Conservation (phyloP, 37 sponge, comb jelly and placozoan genomes). For the Geodia barretti region DNA sequence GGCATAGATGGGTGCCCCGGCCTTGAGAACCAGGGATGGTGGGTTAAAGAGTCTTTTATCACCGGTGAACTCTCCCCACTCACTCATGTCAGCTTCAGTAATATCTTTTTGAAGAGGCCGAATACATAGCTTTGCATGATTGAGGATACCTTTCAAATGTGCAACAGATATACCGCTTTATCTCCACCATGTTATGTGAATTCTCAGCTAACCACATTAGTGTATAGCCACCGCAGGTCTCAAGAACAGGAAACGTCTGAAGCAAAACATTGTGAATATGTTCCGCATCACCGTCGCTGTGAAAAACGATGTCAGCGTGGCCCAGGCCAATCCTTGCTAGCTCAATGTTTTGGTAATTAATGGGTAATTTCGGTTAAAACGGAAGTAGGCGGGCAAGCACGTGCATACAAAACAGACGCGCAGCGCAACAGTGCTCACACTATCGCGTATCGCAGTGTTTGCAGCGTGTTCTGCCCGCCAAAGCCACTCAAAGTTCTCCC, state of each 20-base stretch:
- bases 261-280: slow-evolving; percentile 5
- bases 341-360: slow-evolving; percentile 19
- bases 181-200: slow-evolving; percentile 18
- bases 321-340: slow-evolving; percentile 25
- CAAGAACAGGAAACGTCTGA: neutral
- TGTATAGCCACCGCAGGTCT: slow-evolving; percentile 20
- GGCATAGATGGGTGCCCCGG: no score
- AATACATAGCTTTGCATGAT: slow-evolving; percentile 22
- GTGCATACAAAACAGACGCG: no score
- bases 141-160: slow-evolving; percentile 29
- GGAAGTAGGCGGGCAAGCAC: no score
- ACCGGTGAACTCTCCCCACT: no score
- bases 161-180: slow-evolving; percentile 9
- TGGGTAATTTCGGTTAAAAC: no score
- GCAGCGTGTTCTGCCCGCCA: no score
- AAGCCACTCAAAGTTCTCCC: no score
- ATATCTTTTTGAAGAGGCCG: slow-evolving; percentile 24
- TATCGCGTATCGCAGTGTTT: no score
- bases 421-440: no score
- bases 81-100: neutral
- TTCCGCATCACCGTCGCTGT: slow-evolving; percentile 5
- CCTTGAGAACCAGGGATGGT: no score
- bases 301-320: neutral
- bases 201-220: slow-evolving; percentile 19
- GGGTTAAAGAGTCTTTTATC: no score